phyloP scores from a whole-genome alignment of 1,140 invertebrate genomes.

The Drosophila saltans region DNA sequence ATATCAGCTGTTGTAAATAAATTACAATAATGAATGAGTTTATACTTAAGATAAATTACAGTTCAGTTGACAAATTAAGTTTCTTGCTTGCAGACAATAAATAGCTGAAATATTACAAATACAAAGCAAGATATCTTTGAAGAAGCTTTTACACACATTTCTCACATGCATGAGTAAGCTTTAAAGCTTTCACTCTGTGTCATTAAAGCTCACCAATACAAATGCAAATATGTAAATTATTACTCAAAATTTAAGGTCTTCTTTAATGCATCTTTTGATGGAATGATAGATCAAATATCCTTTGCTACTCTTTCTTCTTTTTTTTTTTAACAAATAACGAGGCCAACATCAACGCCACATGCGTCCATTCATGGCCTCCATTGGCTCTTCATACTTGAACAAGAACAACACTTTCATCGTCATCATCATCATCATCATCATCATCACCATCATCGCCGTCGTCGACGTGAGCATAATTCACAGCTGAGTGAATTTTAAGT shows the following conservation, averaged over 20 bases:
- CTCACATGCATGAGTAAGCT: not conserved
- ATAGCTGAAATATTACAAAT: no score
- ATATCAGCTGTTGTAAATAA: constrained; percentile 78
- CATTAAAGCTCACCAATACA: not conserved
- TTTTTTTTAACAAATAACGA: constrained; percentile 40
- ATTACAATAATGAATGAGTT: constrained; percentile 81
- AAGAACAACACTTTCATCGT: constrained; percentile 70
- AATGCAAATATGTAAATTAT: not conserved
- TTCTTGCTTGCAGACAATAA: constrained; percentile 19
- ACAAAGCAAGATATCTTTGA: no score
- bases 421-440: constrained; percentile 3
- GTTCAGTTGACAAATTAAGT: constrained; percentile 77
- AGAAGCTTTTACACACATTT: not conserved
- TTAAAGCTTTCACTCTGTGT: not conserved
- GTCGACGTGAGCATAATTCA: constrained; percentile 72
- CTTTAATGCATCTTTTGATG: not conserved
- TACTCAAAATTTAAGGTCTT: constrained; percentile 21
- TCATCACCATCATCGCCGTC: not conserved
- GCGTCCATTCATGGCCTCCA: constrained; percentile 62
- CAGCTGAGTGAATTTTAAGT: constrained; percentile 81
- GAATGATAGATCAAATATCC: not conserved
- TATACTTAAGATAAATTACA: constrained; percentile 69
- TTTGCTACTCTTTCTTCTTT: no score
- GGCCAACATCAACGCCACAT: constrained; percentile 59
- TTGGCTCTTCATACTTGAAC: constrained; percentile 36